phyloP scores from a whole-genome alignment of 2,113 vertebrate species.

The Monopterus albus region DNA sequence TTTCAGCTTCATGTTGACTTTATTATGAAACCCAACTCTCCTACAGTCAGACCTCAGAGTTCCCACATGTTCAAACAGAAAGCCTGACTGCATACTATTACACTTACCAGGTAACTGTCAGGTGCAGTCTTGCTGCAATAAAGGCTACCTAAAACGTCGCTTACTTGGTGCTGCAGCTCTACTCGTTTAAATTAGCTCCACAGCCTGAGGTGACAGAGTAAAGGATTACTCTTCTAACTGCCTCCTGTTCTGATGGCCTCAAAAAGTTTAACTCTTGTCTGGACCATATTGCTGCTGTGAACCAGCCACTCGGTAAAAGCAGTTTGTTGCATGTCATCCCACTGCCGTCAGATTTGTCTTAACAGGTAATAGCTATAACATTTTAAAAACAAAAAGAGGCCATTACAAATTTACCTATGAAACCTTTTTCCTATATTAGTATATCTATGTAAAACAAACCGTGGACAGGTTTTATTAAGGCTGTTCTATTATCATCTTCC shows the following conservation, averaged over 20 bases:
- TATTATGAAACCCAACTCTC: neutral
- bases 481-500: conserved; percentile 26
- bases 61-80: conserved; percentile 1
- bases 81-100: neutral
- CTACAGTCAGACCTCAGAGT: conserved; percentile 15
- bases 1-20: conserved; percentile 18
- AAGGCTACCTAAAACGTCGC: conserved; percentile 14
- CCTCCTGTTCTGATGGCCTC: conserved; percentile 72
- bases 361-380: conserved; percentile 25
- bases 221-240: conserved; percentile 11
- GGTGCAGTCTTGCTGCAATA: conserved; percentile 5
- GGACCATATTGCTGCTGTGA: conserved; percentile 42
- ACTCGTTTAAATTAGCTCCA: conserved; percentile 13
- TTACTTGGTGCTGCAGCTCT: neutral
- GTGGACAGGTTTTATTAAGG: conserved; percentile 49
- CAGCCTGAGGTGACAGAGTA: conserved; percentile 46
- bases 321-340: conserved; percentile 8
- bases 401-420: conserved; percentile 39
- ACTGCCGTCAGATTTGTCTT: conserved; percentile 25
- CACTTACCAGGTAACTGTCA: conserved; percentile 4
- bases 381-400: conserved; percentile 34
- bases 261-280: conserved; percentile 32
- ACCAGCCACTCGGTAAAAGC: conserved; percentile 54
- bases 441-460: conserved; percentile 39
- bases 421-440: conserved; percentile 29